Conservation (phyloP, 2,113 vertebrate genomes). For the Pachypanchax playfairii region DNA sequence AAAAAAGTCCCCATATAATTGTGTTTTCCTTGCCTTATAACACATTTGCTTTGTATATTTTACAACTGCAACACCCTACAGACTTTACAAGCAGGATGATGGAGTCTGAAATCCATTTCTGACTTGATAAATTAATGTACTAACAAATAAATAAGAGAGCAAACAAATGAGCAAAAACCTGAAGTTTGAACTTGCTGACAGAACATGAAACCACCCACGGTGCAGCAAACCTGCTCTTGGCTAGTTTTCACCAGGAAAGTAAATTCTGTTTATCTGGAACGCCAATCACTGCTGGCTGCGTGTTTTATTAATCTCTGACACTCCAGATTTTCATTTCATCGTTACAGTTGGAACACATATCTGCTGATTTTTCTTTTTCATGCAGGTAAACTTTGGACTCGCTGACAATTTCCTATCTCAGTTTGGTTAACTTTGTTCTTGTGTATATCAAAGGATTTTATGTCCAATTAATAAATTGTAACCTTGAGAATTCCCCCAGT, state of each 20-base stretch:
- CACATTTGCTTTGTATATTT: conserved; percentile 13
- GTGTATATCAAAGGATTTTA: neutral
- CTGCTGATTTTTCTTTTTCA: conserved; percentile 3
- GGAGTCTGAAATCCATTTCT: neutral
- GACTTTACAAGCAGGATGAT: neutral
- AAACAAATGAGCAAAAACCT: conserved; percentile 68
- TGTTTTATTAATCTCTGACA: conserved; percentile 20
- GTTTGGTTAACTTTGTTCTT: conserved; percentile 4
- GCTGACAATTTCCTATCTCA: conserved; percentile 3
- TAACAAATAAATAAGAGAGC: conserved; percentile 22
- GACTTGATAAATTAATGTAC: conserved; percentile 27
- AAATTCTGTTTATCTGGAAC: conserved; percentile 74
- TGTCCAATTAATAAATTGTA: neutral
- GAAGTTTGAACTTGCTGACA: conserved; percentile 26
- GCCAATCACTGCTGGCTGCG: conserved; percentile 75
- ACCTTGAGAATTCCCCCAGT: neutral
- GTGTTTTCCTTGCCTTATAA: conserved; percentile 54
- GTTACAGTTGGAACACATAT: neutral
- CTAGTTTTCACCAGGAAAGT: conserved; percentile 56
- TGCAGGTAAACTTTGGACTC: conserved; percentile 1
- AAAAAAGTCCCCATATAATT: conserved; percentile 30
- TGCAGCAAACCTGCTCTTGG: conserved; percentile 27
- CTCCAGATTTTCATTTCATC: conserved; percentile 7
- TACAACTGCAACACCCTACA: neutral
- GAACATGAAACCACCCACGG: conserved; percentile 29